Base-by-base conservation (phyloP, 64 coral and sea anemone species). In the Montipora sp. region DNA sequence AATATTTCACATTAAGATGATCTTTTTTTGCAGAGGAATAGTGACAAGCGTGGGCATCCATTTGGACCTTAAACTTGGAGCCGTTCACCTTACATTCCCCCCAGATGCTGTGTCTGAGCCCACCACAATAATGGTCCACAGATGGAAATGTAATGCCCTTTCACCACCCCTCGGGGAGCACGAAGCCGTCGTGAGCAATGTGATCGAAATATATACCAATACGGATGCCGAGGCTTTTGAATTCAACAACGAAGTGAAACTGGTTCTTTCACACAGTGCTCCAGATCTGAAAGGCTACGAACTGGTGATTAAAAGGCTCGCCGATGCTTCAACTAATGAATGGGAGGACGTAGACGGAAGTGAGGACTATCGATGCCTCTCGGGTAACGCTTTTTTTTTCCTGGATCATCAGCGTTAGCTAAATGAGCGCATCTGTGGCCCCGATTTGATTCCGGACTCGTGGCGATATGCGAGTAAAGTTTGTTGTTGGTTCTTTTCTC, bases 251-350 rank as follows among this genome's bases (percentile, higher is more conserved):
- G 82, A 23, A 11, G 82, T 48, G 19, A 48, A 69, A 48, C 7
- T 85, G 65, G 61, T 9, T 85, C 47, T 85, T n/a, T 71, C 66
- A 36, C 82, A 85, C 82, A 71, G 82, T 72, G 82, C 82, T 13
- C 47, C 65, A 44, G 7, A 50, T 20, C 47, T 72, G 1, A 9
- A 51, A 16, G 82, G 82, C 8, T 85, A 85, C 47, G 82, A 85
- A 85, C 24, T 85, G 24, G 82, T 85, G 65, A 72, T 85, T 6
- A 85, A 85, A 48, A 45, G 10, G 11, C 59, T 72, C 19, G 11
- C 71, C 46, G 82, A 85, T 65, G 22, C 2, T 10, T 61, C 70
- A 9, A 72, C 8, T 44, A 85, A 85, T 22, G 82, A 85, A 24
- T 85, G 82, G 82, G 27, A 71, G 22, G 82, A 85, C 16, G 8